Conservation (phyloP, 2,888 invertebrate genomes). For the Hydriomena furcata region DNA sequence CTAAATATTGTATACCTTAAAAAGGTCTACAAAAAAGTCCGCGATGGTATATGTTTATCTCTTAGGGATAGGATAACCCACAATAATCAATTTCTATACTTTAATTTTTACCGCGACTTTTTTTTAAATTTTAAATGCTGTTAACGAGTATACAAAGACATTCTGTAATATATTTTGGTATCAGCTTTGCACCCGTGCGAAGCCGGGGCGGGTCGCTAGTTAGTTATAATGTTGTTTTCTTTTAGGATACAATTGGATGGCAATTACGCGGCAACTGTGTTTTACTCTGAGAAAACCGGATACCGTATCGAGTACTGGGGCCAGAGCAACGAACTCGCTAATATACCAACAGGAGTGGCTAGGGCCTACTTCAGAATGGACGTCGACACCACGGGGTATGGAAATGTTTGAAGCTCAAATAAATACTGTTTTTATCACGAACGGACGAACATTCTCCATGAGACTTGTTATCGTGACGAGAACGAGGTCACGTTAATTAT, state of each 20-base stretch:
- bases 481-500: neutral
- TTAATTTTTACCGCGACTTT: neutral
- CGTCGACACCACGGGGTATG: conserved; percentile 89
- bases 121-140: no score
- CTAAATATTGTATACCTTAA: no score
- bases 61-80: no score
- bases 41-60: no score
- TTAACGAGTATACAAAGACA: no score
- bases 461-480: conserved; percentile 2
- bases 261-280: conserved; percentile 88
- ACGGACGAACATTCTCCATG: no score
- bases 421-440: conserved; percentile 3
- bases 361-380: conserved; percentile 90
- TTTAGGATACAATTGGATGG: conserved; percentile 87
- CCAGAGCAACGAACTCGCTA: conserved; percentile 87
- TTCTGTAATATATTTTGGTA: no score
- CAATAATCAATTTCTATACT: no score
- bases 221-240: conserved; percentile 23
- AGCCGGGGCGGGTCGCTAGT: no score
- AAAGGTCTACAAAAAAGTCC: no score
- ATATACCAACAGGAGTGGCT: conserved; percentile 87
- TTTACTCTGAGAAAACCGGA: conserved; percentile 87
- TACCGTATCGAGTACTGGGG: conserved; percentile 91
- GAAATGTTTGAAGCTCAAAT: neutral
- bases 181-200: no score